A percentile compares a stretch with the other conserved stretches of the same genome.
Evolutionary conservation across 2,797 vertebrate species (phyloP).

Genomic region (Triplophysa yarkandensis): DNA sequence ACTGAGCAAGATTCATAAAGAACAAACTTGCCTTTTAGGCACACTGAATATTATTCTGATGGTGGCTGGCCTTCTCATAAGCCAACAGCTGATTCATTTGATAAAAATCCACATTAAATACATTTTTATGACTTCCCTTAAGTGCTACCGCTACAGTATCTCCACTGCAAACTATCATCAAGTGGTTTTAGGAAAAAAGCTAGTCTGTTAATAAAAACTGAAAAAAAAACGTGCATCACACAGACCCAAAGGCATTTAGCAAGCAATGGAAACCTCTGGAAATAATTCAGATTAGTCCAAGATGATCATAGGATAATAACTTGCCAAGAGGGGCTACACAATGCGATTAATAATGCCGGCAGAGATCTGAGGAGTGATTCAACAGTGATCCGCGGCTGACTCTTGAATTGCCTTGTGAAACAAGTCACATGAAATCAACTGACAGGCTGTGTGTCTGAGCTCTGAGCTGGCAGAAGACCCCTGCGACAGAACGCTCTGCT

Average conservation of each 20-base stretch:
- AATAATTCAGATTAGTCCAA: conserved; percentile 30
- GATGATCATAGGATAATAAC: conserved; percentile 28
- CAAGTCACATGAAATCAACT: conserved; percentile 37
- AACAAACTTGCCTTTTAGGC: conserved; percentile 31
- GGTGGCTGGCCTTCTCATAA: not conserved
- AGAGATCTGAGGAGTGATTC: conserved; percentile 23
- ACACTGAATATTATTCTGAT: conserved; percentile 13
- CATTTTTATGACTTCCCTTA: conserved; percentile 18
- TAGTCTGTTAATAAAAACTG: not conserved
- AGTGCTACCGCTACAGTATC: no score
- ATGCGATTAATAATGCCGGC: conserved; percentile 22
- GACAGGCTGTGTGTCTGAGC: conserved; percentile 26
- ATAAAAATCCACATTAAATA: conserved; percentile 22
- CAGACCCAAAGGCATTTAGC: not conserved
- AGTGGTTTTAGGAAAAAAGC: not conserved
- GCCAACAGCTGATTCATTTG: conserved; percentile 31
- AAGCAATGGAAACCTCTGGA: conserved; percentile 11
- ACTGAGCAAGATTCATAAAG: conserved; percentile 11
- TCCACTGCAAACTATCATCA: conserved; percentile 5
- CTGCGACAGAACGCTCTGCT: conserved; percentile 34
- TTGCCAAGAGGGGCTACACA: conserved; percentile 12
- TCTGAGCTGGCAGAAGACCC: conserved; percentile 31
- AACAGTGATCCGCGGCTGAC: conserved; percentile 11
- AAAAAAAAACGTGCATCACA: not conserved
- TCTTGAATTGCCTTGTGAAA: conserved; percentile 1